These are phyloP conservation scores for Plutella xylostella DNA, from an alignment of 2,888 invertebrate genomes.

Conservation along the genomic window DNA sequence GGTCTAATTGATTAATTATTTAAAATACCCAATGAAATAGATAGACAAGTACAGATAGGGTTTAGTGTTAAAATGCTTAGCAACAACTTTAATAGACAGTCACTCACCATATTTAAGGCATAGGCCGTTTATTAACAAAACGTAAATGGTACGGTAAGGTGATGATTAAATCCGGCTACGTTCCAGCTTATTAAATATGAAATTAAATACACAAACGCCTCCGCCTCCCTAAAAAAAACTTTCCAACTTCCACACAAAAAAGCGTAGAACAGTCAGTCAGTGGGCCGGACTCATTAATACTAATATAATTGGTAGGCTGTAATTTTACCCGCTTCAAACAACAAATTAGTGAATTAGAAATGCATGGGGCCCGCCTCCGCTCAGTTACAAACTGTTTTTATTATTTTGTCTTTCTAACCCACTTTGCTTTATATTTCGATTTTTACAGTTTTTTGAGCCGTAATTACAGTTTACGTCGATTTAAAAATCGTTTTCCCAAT, in stretches of 20 bases:
- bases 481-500: not conserved
- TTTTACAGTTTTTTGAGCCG: constrained; percentile 17
- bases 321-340: constrained; percentile 60
- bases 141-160: too few species aligned
- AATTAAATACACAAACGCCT: constrained; percentile 2
- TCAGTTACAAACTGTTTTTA: constrained; percentile 52
- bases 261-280: constrained; percentile 28
- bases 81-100: too few species aligned
- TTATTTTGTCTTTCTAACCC: constrained; percentile 45
- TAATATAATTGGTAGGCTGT: constrained; percentile 62
- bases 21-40: too few species aligned
- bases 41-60: too few species aligned
- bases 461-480: constrained; percentile 48
- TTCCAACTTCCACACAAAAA: too few species aligned
- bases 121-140: too few species aligned
- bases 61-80: too few species aligned
- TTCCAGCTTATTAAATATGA: not conserved
- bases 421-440: constrained; percentile 27
- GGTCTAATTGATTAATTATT: too few species aligned
- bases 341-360: constrained; percentile 65
- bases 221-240: not conserved
- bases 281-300: constrained; percentile 55
- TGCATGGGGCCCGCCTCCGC: constrained; percentile 56
- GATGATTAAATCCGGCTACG: too few species aligned
- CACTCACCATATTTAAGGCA: too few species aligned